Conservation (phyloP, 23 tunicate species). For the Trididemnum clinides region DNA sequence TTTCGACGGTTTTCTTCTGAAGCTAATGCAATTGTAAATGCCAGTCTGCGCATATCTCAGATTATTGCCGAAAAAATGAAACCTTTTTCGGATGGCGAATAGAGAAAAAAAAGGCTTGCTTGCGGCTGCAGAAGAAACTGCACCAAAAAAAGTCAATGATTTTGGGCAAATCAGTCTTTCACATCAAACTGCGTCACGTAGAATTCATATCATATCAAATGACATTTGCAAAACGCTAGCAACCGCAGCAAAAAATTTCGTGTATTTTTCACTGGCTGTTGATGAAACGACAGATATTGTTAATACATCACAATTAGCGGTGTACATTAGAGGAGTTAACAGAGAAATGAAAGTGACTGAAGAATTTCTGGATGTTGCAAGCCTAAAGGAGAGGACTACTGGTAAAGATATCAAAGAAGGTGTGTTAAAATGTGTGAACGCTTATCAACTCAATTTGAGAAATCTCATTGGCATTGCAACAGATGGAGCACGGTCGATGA, state of each 20-base stretch:
- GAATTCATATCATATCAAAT: not conserved
- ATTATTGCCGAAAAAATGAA: slow-evolving; percentile 2
- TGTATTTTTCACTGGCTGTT: slow-evolving; percentile 27
- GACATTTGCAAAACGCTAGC: not conserved
- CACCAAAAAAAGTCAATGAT: slow-evolving; percentile 12
- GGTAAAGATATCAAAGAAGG: not conserved
- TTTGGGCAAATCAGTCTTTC: slow-evolving; percentile 12
- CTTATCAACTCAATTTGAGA: slow-evolving; percentile 19
- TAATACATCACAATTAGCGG: slow-evolving; percentile 4
- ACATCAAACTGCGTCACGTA: slow-evolving; percentile 30
- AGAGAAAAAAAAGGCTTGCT: slow-evolving; percentile 21
- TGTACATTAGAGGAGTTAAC: slow-evolving; percentile 35
- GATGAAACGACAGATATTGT: too few relatives aligned
- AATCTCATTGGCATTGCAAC: slow-evolving; percentile 40
- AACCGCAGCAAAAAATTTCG: slow-evolving; percentile 1
- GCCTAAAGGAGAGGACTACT: not conserved
- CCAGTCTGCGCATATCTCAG: not conserved
- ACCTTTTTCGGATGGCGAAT: slow-evolving; percentile 26
- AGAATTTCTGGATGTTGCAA: slow-evolving; percentile 32
- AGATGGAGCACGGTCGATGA: slow-evolving; percentile 45
- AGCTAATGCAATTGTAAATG: slow-evolving; percentile 3
- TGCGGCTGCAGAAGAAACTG: slow-evolving; percentile 12
- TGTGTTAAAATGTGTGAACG: not conserved
- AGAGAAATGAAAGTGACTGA: slow-evolving; percentile 45
- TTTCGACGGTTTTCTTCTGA: not conserved